Conservation (phyloP, 92 coral and sea anemone species). For the Plumapathes pennacea region DNA sequence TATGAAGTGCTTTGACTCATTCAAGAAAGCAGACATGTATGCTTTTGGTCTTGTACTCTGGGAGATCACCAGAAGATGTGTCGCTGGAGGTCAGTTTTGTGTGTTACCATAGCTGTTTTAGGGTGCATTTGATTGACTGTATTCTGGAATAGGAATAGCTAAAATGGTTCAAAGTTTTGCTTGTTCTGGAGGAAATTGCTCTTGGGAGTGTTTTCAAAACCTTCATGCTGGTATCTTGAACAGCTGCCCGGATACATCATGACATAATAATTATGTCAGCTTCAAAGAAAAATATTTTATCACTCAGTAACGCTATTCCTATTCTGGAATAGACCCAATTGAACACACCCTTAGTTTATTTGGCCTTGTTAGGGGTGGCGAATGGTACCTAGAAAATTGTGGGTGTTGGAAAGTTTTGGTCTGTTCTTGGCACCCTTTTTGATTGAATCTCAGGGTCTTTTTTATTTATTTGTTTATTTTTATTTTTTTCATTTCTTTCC, state of each 20-base stretch:
- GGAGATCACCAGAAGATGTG: constrained; percentile 87
- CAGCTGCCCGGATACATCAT: neutral
- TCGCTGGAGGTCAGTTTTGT: constrained; percentile 68
- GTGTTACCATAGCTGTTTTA: neutral
- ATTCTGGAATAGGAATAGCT: neutral
- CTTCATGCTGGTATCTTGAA: neutral
- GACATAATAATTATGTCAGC: too few relatives aligned
- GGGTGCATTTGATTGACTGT: neutral
- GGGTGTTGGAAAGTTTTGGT: too few relatives aligned
- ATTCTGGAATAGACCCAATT: too few relatives aligned
- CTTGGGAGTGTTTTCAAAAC: neutral
- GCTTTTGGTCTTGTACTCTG: constrained; percentile 93
- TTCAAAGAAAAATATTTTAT: too few relatives aligned
- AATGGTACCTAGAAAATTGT: too few relatives aligned
- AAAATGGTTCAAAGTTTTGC: neutral
- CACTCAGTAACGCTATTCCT: too few relatives aligned
- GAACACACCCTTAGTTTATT: too few relatives aligned
- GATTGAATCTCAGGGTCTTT: too few relatives aligned
- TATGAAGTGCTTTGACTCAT: constrained; percentile 76
- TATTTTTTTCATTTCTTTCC: too few relatives aligned
- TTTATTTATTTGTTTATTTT: too few relatives aligned
- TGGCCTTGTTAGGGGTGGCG: too few relatives aligned
- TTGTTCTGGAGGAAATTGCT: neutral
- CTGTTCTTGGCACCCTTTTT: too few relatives aligned
- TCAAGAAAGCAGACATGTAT: constrained; percentile 91